A percentile compares a stretch with the other conserved stretches of the same genome.
Conservation (phyloP, 1,140 invertebrate genomes). For the Eumeta japonica region DNA sequence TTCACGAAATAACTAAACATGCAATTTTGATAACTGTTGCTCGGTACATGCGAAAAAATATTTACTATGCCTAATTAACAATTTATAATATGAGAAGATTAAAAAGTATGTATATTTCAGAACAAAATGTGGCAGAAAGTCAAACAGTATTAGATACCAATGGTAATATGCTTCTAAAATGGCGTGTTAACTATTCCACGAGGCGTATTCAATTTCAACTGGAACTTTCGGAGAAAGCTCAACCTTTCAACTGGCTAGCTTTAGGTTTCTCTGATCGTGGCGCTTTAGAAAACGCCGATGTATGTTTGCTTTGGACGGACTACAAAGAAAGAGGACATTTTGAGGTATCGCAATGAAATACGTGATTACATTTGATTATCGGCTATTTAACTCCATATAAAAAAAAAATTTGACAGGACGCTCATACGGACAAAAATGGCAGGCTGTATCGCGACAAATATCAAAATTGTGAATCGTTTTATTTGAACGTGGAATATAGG, state of each 20-base stretch:
- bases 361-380: slow-evolving; percentile 39
- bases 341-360: slow-evolving; percentile 65
- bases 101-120: too few relatives aligned
- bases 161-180: slow-evolving; percentile 37
- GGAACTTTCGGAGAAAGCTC: slow-evolving; percentile 67
- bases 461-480: slow-evolving; percentile 79
- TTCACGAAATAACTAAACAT: too few relatives aligned
- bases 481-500: slow-evolving; percentile 60
- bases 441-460: slow-evolving; percentile 68
- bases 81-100: too few relatives aligned
- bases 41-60: too few relatives aligned
- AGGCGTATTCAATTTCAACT: slow-evolving; percentile 71
- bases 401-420: slow-evolving; percentile 62
- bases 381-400: slow-evolving; percentile 20
- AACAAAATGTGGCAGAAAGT: slow-evolving; percentile 28
- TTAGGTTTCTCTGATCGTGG: slow-evolving; percentile 93
- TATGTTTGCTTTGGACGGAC: slow-evolving; percentile 80
- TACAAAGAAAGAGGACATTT: slow-evolving; percentile 64
- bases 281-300: slow-evolving; percentile 73
- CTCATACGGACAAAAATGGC: slow-evolving; percentile 69
- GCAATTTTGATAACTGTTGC: too few relatives aligned
- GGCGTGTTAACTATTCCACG: slow-evolving; percentile 54
- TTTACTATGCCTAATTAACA: too few relatives aligned
- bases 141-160: slow-evolving; percentile 41
- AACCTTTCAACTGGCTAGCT: slow-evolving; percentile 73